Conservation (phyloP, 2,113 vertebrate genomes). For the Rhabdornis inornatus region DNA sequence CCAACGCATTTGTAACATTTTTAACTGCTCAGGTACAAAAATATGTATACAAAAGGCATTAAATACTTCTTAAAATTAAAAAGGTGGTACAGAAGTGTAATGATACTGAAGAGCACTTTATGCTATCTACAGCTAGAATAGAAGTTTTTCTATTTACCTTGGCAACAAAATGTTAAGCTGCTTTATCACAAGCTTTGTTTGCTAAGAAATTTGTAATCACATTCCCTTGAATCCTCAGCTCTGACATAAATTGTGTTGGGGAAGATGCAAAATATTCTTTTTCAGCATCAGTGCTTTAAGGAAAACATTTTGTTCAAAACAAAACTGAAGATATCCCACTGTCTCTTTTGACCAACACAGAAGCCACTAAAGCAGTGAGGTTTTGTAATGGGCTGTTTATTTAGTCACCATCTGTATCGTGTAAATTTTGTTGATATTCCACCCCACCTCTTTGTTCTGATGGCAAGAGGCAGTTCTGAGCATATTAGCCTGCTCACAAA, state of each 20-base stretch:
- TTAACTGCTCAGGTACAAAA: background rate
- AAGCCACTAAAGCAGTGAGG: conserved; percentile 42
- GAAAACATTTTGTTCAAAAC: conserved; percentile 21
- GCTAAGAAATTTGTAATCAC: conserved; percentile 75
- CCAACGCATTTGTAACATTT: background rate
- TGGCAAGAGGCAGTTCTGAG: conserved; percentile 71
- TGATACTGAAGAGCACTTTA: background rate
- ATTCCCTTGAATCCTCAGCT: conserved; percentile 74
- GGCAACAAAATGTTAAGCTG: accelerated
- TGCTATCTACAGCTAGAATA: background rate
- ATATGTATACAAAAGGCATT: background rate
- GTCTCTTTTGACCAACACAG: conserved; percentile 66
- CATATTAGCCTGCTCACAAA: conserved; percentile 56
- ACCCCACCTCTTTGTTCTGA: conserved; percentile 47
- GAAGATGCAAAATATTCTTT: background rate
- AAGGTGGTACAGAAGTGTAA: background rate
- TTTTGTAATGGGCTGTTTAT: conserved; percentile 69
- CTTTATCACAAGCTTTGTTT: background rate
- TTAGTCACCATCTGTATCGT: conserved; percentile 68
- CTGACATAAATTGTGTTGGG: background rate
- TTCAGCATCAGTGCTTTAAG: background rate
- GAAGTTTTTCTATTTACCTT: background rate
- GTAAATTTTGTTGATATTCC: conserved; percentile 65
- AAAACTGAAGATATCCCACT: conserved; percentile 52
- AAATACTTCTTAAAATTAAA: background rate